Percentiles rank a stretch among this genome's conserved stretches.
These are phyloP conservation scores for Lissonota sp. DNA, from an alignment of 2,888 invertebrate genomes.

Conservation along the genomic window DNA sequence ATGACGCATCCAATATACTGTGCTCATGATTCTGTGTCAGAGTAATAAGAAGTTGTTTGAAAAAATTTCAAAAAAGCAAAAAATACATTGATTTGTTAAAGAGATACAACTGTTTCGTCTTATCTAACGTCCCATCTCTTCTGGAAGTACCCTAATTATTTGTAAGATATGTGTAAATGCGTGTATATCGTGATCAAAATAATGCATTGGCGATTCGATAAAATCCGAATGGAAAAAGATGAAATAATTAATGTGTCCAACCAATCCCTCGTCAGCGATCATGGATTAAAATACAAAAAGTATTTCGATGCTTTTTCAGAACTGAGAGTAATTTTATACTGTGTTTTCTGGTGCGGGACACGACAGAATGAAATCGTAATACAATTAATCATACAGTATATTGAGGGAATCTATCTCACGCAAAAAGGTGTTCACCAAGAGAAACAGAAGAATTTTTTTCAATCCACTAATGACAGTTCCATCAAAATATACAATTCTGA, in stretches of 20 bases:
- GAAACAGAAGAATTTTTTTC: too few relatives aligned
- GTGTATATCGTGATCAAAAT: conserved; percentile 49
- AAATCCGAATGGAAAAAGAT: conserved; percentile 9
- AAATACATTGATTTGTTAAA: too few relatives aligned
- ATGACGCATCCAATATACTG: too few relatives aligned
- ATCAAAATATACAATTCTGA: too few relatives aligned
- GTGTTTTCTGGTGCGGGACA: background rate
- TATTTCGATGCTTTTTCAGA: conserved; percentile 6
- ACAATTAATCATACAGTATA: background rate
- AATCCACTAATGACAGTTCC: too few relatives aligned
- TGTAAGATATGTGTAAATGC: conserved; percentile 64
- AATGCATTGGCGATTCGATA: conserved; percentile 19
- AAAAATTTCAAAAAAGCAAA: too few relatives aligned
- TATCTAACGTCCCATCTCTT: too few relatives aligned
- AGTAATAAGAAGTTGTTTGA: too few relatives aligned
- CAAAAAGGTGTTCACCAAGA: too few relatives aligned
- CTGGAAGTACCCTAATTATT: conserved; percentile 48
- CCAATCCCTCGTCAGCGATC: conserved; percentile 25
- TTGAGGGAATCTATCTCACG: background rate
- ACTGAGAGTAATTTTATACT: conserved; percentile 33
- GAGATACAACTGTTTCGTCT: too few relatives aligned
- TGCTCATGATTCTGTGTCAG: too few relatives aligned
- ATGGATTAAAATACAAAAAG: conserved; percentile 10
- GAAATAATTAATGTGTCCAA: conserved; percentile 14
- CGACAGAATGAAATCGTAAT: background rate